Percentiles rank a stretch among this genome's conserved stretches.
Conservation (phyloP, 1,140 invertebrate genomes). For the Aethina tumida region DNA sequence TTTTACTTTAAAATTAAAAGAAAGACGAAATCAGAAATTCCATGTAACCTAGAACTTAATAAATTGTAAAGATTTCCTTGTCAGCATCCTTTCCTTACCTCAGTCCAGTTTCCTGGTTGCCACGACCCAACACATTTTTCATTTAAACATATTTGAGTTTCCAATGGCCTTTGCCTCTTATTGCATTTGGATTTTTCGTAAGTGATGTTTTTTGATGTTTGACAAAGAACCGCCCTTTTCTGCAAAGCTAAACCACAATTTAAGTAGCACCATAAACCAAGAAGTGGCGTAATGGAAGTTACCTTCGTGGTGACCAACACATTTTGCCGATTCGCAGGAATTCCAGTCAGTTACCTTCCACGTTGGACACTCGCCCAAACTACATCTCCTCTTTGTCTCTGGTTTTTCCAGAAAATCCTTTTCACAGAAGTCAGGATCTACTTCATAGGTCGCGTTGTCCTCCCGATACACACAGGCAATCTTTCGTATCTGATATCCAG, state of each 20-base stretch:
- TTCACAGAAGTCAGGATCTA: slow-evolving; percentile 58
- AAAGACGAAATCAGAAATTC: too few relatives aligned
- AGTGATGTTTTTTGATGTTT: slow-evolving; percentile 50
- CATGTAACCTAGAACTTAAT: too few relatives aligned
- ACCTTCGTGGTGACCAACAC: slow-evolving; percentile 67
- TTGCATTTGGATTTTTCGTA: slow-evolving; percentile 53
- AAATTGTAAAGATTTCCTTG: too few relatives aligned
- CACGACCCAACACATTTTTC: slow-evolving; percentile 72
- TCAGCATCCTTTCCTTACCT: too few relatives aligned
- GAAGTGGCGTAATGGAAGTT: slow-evolving; percentile 6
- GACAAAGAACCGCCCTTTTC: slow-evolving; percentile 61
- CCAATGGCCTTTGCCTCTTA: slow-evolving; percentile 53
- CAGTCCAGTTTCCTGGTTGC: slow-evolving; percentile 78
- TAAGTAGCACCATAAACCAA: background rate
- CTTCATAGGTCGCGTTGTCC: slow-evolving; percentile 44
- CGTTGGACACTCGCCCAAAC: slow-evolving; percentile 55
- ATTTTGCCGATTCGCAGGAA: slow-evolving; percentile 56
- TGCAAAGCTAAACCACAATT: slow-evolving; percentile 51
- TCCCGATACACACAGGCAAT: slow-evolving; percentile 42
- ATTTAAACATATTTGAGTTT: slow-evolving; percentile 66
- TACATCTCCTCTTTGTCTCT: slow-evolving; percentile 56
- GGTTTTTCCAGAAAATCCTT: slow-evolving; percentile 57
- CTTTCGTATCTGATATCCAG: slow-evolving; percentile 60
- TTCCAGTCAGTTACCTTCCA: slow-evolving; percentile 67
- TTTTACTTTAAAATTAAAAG: too few relatives aligned